Evolutionary conservation across 2,113 vertebrate genomes (phyloP).

Genomic region (Syngnathus floridae): DNA sequence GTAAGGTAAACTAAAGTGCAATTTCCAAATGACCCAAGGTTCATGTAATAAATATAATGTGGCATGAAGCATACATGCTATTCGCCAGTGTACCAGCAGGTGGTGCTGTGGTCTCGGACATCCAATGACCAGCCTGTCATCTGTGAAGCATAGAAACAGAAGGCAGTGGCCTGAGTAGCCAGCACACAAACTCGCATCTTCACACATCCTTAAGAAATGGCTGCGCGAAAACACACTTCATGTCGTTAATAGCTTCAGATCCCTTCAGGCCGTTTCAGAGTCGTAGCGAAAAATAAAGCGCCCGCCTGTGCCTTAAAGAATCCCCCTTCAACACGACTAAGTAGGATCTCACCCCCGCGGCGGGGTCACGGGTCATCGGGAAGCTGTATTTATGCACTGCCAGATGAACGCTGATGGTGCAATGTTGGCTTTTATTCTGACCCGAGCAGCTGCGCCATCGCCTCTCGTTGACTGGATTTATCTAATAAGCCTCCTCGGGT

Average conservation of each 20-base stretch:
- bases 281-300: constrained; percentile 1
- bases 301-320: background rate
- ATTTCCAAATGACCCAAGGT: too few relatives aligned
- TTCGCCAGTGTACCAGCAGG: constrained; percentile 51
- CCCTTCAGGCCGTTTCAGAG: constrained; percentile 14
- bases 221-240: constrained; percentile 27
- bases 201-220: constrained; percentile 24
- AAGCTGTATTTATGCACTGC: constrained; percentile 7
- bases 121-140: constrained; percentile 5
- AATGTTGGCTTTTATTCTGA: constrained; percentile 11
- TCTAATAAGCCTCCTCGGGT: constrained; percentile 5
- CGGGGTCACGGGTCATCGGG: constrained; percentile 9
- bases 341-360: constrained; percentile 3
- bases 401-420: constrained; percentile 5
- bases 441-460: background rate
- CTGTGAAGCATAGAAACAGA: constrained; percentile 14
- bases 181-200: constrained; percentile 13
- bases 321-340: constrained; percentile 8
- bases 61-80: background rate
- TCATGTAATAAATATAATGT: too few relatives aligned
- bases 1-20: too few relatives aligned
- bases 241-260: constrained; percentile 23
- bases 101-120: constrained; percentile 59
- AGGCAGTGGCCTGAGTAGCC: constrained; percentile 20
- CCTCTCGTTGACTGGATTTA: constrained; percentile 5